A percentile compares a stretch with the other conserved stretches of the same genome.
Conservation (phyloP, 64 coral and sea anemone species). For the Porites lutea region DNA sequence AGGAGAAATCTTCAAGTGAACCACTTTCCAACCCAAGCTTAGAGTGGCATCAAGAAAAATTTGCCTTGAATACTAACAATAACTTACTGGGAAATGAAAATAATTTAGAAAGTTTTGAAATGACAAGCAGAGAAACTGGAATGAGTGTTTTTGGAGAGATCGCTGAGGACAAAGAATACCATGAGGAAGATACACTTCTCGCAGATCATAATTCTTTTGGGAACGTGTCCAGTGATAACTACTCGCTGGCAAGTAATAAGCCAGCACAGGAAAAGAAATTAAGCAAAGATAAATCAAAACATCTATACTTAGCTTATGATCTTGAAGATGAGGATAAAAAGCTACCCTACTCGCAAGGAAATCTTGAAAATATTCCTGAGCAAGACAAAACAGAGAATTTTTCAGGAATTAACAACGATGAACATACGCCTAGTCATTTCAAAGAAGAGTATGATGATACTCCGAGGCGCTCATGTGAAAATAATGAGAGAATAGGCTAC, state of each 20-base stretch:
- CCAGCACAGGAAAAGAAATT: neutral
- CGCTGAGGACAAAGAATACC: neutral
- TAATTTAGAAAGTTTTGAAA: conserved; percentile 13
- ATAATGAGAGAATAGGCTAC: neutral
- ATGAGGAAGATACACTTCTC: conserved; percentile 2
- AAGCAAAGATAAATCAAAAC: conserved; percentile 47
- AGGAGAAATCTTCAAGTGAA: conserved; percentile 50
- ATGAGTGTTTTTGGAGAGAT: neutral
- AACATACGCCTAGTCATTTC: neutral
- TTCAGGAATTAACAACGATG: neutral
- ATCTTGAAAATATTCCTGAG: neutral
- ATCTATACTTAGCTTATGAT: conserved; percentile 58
- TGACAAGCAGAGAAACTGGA: neutral
- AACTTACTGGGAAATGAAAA: neutral
- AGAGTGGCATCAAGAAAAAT: conserved; percentile 80
- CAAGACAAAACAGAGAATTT: neutral
- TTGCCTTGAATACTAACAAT: conserved; percentile 45
- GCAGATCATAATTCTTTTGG: neutral
- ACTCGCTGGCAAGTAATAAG: neutral
- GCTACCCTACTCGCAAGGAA: neutral
- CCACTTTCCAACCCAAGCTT: conserved; percentile 47
- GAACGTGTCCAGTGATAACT: neutral
- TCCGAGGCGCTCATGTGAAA: neutral
- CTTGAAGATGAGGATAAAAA: neutral
- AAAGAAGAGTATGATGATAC: neutral